phyloP scores from a whole-genome alignment of 2,113 vertebrate genomes.

The Halcyon senegalensis region DNA sequence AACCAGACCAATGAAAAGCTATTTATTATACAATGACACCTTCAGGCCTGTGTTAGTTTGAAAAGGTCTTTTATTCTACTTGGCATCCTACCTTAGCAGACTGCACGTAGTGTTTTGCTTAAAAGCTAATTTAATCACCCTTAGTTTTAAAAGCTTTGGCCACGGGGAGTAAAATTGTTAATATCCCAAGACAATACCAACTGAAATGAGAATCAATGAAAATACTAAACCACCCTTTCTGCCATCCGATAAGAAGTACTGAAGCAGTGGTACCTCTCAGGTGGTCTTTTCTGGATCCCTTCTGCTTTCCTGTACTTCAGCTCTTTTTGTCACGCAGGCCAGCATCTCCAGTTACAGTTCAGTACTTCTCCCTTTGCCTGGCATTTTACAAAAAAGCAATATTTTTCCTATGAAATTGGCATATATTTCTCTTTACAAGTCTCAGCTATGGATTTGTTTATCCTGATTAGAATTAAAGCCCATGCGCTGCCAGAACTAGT shows the following conservation, averaged over 20 bases:
- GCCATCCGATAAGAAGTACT: background rate
- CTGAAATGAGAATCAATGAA: background rate
- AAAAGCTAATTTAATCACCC: background rate
- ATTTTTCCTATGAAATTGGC: background rate
- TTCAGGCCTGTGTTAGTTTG: background rate
- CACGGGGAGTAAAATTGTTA: background rate
- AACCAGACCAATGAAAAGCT: background rate
- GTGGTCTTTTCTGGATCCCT: background rate
- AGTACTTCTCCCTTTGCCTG: background rate
- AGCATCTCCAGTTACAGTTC: background rate
- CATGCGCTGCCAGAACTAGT: background rate
- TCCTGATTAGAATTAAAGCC: background rate
- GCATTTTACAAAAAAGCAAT: background rate
- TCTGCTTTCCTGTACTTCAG: background rate
- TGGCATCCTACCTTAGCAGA: background rate
- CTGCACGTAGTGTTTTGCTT: background rate
- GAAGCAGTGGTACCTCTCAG: background rate
- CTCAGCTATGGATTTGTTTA: conserved; percentile 5
- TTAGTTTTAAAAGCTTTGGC: conserved; percentile 7
- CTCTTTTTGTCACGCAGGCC: background rate
- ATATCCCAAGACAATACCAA: background rate
- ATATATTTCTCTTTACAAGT: background rate
- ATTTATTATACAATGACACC: background rate
- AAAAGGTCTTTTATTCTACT: background rate
- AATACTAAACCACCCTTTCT: background rate